Conservation (phyloP, 2,797 vertebrate species). For the Dendrocincla tyrannina region DNA sequence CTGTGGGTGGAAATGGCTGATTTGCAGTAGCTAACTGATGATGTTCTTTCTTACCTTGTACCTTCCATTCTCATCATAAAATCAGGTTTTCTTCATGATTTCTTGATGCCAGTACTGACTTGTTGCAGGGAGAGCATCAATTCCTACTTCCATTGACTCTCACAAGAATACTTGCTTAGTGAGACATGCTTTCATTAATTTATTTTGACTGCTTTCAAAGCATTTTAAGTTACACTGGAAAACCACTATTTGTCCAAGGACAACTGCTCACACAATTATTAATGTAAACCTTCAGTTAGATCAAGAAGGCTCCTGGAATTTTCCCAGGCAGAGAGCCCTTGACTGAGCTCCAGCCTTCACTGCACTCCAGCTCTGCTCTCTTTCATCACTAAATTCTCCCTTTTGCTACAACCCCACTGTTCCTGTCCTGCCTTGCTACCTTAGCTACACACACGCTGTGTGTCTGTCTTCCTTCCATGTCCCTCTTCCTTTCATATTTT, state of each 20-base stretch:
- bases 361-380: neutral
- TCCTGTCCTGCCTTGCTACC: neutral
- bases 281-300: neutral
- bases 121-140: neutral
- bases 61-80: neutral
- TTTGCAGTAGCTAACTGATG: neutral
- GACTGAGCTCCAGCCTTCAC: neutral
- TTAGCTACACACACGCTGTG: neutral
- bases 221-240: neutral
- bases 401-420: neutral
- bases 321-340: neutral
- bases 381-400: neutral
- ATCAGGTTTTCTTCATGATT: neutral
- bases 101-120: neutral
- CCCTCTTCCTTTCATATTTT: neutral
- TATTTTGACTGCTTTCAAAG: neutral
- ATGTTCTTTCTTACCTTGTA: neutral
- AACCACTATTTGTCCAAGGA: neutral
- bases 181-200: neutral
- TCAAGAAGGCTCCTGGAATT: neutral
- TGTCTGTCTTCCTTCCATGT: neutral
- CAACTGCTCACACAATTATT: neutral
- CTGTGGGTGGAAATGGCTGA: neutral
- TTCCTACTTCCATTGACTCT: neutral
- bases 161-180: neutral